These are phyloP conservation scores for Zonitis immaculata DNA, from an alignment of 2,888 invertebrate species.

Conservation along the genomic window DNA sequence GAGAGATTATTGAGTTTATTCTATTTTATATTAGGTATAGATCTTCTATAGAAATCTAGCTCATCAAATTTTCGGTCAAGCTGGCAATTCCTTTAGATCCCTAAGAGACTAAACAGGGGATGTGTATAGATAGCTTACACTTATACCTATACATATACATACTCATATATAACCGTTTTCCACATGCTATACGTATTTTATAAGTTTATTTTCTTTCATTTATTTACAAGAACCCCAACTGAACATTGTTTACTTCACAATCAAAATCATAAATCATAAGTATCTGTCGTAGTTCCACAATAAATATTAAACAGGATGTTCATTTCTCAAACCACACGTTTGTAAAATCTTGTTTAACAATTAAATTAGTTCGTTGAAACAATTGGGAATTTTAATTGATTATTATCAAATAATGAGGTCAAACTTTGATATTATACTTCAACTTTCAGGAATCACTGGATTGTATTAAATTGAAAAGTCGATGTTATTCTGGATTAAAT, in stretches of 20 bases:
- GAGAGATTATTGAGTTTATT: slow-evolving; percentile 29
- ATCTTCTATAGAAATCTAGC: slow-evolving; percentile 31
- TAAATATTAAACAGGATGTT: too few relatives aligned
- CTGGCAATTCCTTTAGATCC: slow-evolving; percentile 29
- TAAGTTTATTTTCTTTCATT: slow-evolving; percentile 10
- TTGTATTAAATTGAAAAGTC: too few relatives aligned
- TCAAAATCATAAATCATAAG: slow-evolving; percentile 3
- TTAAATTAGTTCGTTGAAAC: too few relatives aligned
- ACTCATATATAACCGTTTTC: slow-evolving; percentile 18
- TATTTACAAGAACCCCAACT: slow-evolving; percentile 18
- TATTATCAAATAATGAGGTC: too few relatives aligned
- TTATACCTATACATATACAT: slow-evolving; percentile 8
- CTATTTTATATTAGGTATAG: slow-evolving; percentile 33
- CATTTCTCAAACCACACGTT: too few relatives aligned
- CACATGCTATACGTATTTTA: slow-evolving; percentile 18
- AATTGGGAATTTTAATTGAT: too few relatives aligned
- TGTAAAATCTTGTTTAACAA: too few relatives aligned
- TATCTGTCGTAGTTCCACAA: background rate
- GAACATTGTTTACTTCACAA: slow-evolving; percentile 16
- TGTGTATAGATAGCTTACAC: slow-evolving; percentile 1
- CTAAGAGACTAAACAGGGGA: slow-evolving; percentile 21
- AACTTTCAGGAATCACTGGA: too few relatives aligned
- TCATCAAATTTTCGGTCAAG: slow-evolving; percentile 38
- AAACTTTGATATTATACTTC: too few relatives aligned
- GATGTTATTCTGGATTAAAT: too few relatives aligned